These are phyloP conservation scores for Anoura caudifer DNA, from an alignment of 2,113 vertebrate species.

Conservation along the genomic window DNA sequence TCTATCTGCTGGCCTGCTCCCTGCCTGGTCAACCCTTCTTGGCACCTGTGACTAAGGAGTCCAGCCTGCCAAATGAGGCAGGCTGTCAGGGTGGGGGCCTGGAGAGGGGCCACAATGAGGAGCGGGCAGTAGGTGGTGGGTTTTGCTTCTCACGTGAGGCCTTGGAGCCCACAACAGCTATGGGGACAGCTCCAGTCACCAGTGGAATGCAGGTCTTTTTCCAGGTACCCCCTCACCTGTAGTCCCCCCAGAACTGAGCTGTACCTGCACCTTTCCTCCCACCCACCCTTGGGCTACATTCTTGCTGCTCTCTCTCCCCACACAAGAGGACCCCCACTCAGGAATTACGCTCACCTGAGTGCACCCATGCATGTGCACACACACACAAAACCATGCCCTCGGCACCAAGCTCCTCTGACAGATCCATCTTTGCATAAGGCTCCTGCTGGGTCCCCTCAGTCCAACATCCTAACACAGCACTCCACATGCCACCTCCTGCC, in stretches of 20 bases:
- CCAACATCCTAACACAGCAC: rapidly evolving
- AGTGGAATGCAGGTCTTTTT: neutral
- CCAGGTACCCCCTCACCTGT: neutral
- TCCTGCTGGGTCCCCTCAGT: neutral
- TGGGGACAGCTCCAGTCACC: rapidly evolving
- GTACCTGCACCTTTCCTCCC: neutral
- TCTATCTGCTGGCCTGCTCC: neutral
- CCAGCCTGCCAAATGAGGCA: neutral
- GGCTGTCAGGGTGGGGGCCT: neutral
- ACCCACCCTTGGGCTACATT: neutral
- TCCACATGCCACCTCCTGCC: too few species aligned
- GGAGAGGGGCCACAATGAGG: neutral
- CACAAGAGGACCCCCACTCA: neutral
- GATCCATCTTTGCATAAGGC: neutral
- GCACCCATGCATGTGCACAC: rapidly evolving
- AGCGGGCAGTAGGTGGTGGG: neutral
- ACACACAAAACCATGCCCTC: rapidly evolving
- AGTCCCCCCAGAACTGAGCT: neutral
- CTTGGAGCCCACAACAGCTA: neutral
- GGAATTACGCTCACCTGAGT: neutral
- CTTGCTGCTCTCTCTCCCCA: neutral
- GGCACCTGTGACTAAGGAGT: neutral
- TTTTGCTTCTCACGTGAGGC: neutral
- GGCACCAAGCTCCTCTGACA: neutral
- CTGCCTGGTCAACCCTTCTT: neutral